Conservation (phyloP, 2,797 vertebrate genomes). For the Coluber constrictor region DNA sequence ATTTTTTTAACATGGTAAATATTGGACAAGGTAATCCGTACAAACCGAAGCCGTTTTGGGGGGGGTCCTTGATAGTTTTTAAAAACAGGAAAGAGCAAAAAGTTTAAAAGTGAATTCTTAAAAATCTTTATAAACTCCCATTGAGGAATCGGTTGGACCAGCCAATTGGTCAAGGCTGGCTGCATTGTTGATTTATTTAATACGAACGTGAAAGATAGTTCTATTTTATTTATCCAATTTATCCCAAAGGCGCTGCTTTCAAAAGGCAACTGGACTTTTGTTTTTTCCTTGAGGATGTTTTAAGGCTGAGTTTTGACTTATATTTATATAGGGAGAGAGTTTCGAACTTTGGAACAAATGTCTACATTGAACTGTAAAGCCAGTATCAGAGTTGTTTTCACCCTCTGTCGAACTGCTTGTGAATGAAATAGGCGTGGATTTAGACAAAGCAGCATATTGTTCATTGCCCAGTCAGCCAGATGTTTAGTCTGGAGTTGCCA, state of each 20-base stretch:
- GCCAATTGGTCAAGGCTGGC: not conserved
- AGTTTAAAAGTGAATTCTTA: not conserved
- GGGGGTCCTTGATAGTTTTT: not conserved
- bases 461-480: not conserved
- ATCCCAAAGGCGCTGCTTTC: not conserved
- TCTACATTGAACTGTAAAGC: not conserved
- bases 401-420: not conserved
- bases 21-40: not conserved
- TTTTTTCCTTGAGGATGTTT: not conserved
- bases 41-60: not conserved
- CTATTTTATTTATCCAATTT: not conserved
- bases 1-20: not conserved
- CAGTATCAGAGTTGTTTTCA: not conserved
- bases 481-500: not conserved
- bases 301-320: not conserved
- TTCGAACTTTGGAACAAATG: not conserved
- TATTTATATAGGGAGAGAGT: not conserved
- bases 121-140: not conserved
- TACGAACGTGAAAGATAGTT: not conserved
- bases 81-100: not conserved
- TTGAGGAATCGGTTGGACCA: not conserved
- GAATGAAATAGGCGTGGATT: not conserved
- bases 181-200: not conserved
- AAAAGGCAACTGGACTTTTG: not conserved
- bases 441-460: not conserved